These are phyloP conservation scores for Adela reaumurella DNA, from an alignment of 2,888 invertebrate species.

Conservation along the genomic window DNA sequence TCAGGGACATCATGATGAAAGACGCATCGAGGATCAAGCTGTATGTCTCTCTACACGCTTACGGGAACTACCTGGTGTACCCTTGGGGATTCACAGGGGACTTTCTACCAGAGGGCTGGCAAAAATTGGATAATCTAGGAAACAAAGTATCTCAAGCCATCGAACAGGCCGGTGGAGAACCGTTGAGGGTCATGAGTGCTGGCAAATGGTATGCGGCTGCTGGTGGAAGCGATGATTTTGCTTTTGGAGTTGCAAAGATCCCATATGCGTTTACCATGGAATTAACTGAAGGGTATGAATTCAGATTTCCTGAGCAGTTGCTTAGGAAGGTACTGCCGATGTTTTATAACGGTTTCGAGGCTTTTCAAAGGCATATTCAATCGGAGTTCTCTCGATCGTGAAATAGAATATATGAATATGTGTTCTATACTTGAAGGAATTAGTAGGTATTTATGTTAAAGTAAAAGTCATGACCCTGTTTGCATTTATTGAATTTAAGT, in stretches of 20 bases:
- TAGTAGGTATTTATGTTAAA: too few species aligned
- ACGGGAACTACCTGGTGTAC: slow-evolving; percentile 60
- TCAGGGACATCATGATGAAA: slow-evolving; percentile 51
- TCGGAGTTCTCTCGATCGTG: slow-evolving; percentile 23
- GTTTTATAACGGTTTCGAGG: slow-evolving; percentile 36
- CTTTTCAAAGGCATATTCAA: slow-evolving; percentile 26
- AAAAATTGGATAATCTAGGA: slow-evolving; percentile 37
- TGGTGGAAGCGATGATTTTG: slow-evolving; percentile 62
- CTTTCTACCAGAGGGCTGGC: slow-evolving; percentile 42
- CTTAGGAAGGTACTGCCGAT: slow-evolving; percentile 27
- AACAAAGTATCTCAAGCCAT: slow-evolving; percentile 36
- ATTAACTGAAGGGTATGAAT: slow-evolving; percentile 57
- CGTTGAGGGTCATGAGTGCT: slow-evolving; percentile 43
- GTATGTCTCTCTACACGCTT: slow-evolving; percentile 68
- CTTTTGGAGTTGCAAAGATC: slow-evolving; percentile 49
- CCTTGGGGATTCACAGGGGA: slow-evolving; percentile 61
- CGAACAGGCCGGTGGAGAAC: slow-evolving; percentile 31
- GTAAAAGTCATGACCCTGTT: too few species aligned
- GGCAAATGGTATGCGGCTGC: slow-evolving; percentile 59
- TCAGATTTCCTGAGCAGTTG: slow-evolving; percentile 59
- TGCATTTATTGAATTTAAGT: too few species aligned
- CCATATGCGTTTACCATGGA: slow-evolving; percentile 61
- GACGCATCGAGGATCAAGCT: slow-evolving; percentile 51
- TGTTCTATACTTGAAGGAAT: too few species aligned
- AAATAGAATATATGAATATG: too few species aligned